phyloP scores from a whole-genome alignment of 2,113 vertebrate species.

The Percina caprodes region DNA sequence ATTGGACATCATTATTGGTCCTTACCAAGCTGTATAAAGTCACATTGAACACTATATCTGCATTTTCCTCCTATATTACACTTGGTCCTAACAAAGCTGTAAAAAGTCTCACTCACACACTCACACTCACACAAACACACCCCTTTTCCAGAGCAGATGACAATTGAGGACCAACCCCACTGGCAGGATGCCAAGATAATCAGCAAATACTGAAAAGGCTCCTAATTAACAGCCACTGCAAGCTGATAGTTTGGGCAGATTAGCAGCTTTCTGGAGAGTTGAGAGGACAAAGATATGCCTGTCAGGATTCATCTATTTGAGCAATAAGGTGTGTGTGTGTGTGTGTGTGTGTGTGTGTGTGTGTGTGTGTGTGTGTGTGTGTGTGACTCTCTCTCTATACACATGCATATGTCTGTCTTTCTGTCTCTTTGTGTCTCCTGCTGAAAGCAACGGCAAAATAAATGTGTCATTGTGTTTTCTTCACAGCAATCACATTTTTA shows the following conservation, averaged over 20 bases:
- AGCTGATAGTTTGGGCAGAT: constrained; percentile 73
- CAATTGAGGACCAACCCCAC: constrained; percentile 37
- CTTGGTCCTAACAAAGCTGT: constrained; percentile 4
- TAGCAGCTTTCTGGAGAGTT: constrained; percentile 70
- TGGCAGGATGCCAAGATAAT: constrained; percentile 66
- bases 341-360: not conserved
- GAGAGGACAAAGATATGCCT: constrained; percentile 71
- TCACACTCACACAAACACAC: not conserved
- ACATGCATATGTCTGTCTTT: not conserved
- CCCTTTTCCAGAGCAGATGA: constrained; percentile 44
- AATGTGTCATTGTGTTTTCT: not conserved
- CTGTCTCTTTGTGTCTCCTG: not conserved
- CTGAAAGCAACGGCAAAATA: not conserved
- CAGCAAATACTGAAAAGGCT: constrained; percentile 56
- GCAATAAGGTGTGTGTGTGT: constrained; percentile 61
- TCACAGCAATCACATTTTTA: not conserved
- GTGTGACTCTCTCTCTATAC: not conserved
- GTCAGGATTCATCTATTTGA: constrained; percentile 74
- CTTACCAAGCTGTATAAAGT: not conserved
- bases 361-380: not conserved
- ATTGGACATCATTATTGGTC: not conserved
- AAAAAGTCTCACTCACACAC: not conserved
- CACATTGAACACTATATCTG: not conserved
- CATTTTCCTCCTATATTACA: not conserved
- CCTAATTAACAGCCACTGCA: constrained; percentile 71